Evolutionary conservation across 2,113 vertebrate species (phyloP), one percentile per base, ranked within the genome.

Genomic region (Trinectes maculatus): DNA sequence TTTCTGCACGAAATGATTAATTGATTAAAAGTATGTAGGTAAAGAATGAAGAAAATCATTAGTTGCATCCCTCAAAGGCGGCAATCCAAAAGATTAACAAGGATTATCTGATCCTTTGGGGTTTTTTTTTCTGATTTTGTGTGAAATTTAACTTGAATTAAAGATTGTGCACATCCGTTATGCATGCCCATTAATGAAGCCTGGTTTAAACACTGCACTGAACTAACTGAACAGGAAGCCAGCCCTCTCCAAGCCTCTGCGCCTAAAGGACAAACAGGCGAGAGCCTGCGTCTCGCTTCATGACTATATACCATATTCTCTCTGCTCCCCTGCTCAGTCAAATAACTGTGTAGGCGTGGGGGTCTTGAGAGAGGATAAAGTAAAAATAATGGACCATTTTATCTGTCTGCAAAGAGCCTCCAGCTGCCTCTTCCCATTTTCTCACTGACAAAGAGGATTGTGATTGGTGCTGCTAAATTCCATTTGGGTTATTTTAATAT

Each of bases 361-460:
- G 58, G 44, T 74, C 36, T 63, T 59, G 19, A 70, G 31, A 71
- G 75, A 47, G 28, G 16, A 72, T 63, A 3, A 60, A 71, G 75
- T 75, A 24, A 78, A 52, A 78, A 77, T 84, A 67, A 79, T 72
- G 33, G 15, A 9, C 3, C 39, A 8, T 77, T 55, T 68, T 64
- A 64, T 82, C 69, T 1, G 26, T 18, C 57, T 48, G 42, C 18
- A 52, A 73, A 73, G 31, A 46, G 47, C 60, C 34, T 60, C 49
- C 37, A 24, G 60, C 60, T 49, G 59, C 54, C 51, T 66, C 79
- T 49, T 5, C 55, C 31, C 0, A 48, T 62, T 74, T 44, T 10
- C 57, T 51, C 48, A 44, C 29, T 60, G 25, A 82, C 59, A 75
- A 61, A 65, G 16, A 58, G 25, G 58, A 64, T 56, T 69, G 47